A percentile compares a stretch with the other conserved stretches of the same genome.
Evolutionary conservation across 2,888 invertebrate genomes (phyloP).

Genomic region (Chloroclysta siterata): DNA sequence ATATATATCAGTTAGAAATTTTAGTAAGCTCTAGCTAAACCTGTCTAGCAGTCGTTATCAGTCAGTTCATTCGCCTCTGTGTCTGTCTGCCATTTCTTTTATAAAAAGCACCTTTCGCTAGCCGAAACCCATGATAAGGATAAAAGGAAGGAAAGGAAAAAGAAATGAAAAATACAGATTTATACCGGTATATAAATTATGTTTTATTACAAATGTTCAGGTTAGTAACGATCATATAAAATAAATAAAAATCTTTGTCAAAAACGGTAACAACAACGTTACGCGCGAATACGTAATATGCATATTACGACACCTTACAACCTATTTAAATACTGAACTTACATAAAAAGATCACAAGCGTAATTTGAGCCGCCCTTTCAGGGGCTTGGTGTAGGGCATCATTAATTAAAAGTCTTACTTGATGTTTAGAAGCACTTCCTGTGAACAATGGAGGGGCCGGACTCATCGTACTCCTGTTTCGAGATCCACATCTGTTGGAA

Average conservation of each 20-base stretch:
- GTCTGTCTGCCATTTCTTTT: neutral
- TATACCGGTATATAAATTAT: constrained; percentile 83
- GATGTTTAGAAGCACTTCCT: constrained; percentile 91
- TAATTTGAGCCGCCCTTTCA: constrained; percentile 78
- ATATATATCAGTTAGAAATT: constrained; percentile 44
- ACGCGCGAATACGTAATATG: constrained; percentile 79
- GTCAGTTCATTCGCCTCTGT: neutral
- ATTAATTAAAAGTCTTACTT: constrained; percentile 77
- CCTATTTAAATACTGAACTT: constrained; percentile 83
- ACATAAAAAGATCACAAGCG: constrained; percentile 82
- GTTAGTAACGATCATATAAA: constrained; percentile 78
- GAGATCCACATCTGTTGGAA: constrained; percentile 99
- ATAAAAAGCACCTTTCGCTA: constrained; percentile 2
- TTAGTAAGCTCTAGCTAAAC: constrained; percentile 33
- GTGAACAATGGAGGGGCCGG: constrained; percentile 97
- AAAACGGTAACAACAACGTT: constrained; percentile 66
- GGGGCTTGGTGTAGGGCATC: constrained; percentile 80
- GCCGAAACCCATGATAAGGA: constrained; percentile 27
- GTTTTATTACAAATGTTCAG: constrained; percentile 78
- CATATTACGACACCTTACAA: constrained; percentile 84
- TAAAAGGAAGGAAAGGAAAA: constrained; percentile 29
- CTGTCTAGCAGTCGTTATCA: neutral
- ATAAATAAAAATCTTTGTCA: constrained; percentile 83
- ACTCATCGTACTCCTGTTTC: constrained; percentile 99
- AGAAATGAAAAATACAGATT: constrained; percentile 58